Conservation (phyloP, 2,797 vertebrate species). For the Pseudochaenichthys georgianus region DNA sequence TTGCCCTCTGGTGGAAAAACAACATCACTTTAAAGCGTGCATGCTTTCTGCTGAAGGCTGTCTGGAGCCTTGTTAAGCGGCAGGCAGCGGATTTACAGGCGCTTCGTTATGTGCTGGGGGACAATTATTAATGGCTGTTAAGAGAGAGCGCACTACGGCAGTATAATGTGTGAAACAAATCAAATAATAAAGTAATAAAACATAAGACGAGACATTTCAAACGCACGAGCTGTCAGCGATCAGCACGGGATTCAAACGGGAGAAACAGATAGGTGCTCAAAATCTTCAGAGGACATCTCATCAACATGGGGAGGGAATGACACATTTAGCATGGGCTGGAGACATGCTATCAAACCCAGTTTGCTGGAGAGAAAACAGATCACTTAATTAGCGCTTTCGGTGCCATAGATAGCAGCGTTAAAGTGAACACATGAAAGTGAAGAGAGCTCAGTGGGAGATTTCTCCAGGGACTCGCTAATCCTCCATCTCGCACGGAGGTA, state of each 20-base stretch:
- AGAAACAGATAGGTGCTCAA: constrained; percentile 60
- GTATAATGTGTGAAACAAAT: constrained; percentile 16
- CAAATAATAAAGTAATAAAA: constrained; percentile 8
- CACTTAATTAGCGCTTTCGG: constrained; percentile 71
- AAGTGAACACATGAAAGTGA: constrained; percentile 79
- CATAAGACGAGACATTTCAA: constrained; percentile 51
- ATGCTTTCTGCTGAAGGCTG: constrained; percentile 36
- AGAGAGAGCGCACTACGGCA: constrained; percentile 36
- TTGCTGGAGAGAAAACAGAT: constrained; percentile 59
- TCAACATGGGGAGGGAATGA: constrained; percentile 60
- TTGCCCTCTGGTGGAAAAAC: constrained; percentile 79
- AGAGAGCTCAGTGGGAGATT: constrained; percentile 73
- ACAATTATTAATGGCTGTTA: constrained; percentile 58
- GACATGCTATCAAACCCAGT: constrained; percentile 76
- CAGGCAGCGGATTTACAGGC: constrained; percentile 36
- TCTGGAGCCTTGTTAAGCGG: constrained; percentile 52
- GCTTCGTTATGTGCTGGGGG: constrained; percentile 43
- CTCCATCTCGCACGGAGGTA: constrained; percentile 73
- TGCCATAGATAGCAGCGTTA: constrained; percentile 58
- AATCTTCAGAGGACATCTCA: constrained; percentile 65
- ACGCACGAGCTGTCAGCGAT: constrained; percentile 69
- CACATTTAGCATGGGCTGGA: constrained; percentile 68
- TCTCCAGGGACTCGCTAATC: constrained; percentile 75
- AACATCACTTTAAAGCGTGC: constrained; percentile 35
- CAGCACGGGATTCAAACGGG: constrained; percentile 45